Base-by-base conservation (phyloP, 2,797 vertebrate species). In the Gymnopithys bicolor region DNA sequence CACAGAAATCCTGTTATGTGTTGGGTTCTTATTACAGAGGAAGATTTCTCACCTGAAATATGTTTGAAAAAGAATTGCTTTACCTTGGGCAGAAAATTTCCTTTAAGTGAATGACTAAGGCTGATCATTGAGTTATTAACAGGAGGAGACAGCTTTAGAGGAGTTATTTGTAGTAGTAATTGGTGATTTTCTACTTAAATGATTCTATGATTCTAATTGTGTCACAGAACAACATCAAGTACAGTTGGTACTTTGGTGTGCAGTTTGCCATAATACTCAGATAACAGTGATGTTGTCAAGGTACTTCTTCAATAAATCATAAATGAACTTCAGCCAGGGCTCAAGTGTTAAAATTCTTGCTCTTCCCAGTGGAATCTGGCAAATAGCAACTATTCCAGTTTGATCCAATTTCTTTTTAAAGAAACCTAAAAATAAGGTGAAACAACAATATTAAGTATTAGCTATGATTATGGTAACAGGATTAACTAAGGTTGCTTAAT, bases 31-130 rank as follows among this genome's bases (percentile, higher is more conserved):
- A 75, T 63, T 49, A 46, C 35, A 49, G 28, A 59, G 21, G 24
- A 66, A 83, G 55, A 59, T 93, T 82, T 93, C 78, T 71, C 33
- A 62, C 56, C 10, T 62, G 48, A 90, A 92, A 73, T 46, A 8
- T 58, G 5, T 69, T 84, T 78, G 39, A 37, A 89, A 95, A 79
- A 90, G 4, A 51, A 46, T 69, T 79, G 6, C 27, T 69, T 41
- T 53, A 43, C 43, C 22, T 30, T 67, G 41, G n/a, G 24, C 30
- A 91, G 60, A 66, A 94, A 67, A 81, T 56, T 81, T 66, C 23
- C 30, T 62, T 76, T n/a, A 70, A 35, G 13, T 56, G 19, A 79
- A 51, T 4, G 5, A 8, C 41, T 48, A 68, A 64, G 41, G 21
- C 3, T 87, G 69, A 69, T 75, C 39, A 83, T 23, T 7, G 4